These are phyloP conservation scores for Chaenodraco wilsoni DNA, from an alignment of 2,797 vertebrate species.

Conservation along the genomic window DNA sequence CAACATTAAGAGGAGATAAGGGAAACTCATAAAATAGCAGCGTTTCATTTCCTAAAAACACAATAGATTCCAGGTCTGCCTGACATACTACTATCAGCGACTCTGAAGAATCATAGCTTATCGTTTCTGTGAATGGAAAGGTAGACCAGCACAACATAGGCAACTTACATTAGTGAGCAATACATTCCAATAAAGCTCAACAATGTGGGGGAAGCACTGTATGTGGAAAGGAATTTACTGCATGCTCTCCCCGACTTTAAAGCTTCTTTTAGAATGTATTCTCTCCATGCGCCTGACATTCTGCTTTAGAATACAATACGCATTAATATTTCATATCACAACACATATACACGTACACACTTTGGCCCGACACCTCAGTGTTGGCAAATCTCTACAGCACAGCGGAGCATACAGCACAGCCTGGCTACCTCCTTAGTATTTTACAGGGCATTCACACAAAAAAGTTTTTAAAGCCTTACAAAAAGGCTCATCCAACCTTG, in stretches of 20 bases:
- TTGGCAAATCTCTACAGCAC: constrained; percentile 29
- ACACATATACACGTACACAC: constrained; percentile 42
- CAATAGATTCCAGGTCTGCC: constrained; percentile 55
- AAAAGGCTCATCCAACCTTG: background rate
- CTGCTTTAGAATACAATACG: constrained; percentile 54
- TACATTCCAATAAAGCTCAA: background rate
- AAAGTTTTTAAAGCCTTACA: background rate
- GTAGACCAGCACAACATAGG: constrained; percentile 12
- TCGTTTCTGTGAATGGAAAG: constrained; percentile 48
- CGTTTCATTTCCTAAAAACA: constrained; percentile 85
- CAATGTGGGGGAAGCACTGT: background rate
- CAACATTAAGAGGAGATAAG: constrained; percentile 78
- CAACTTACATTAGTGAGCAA: background rate
- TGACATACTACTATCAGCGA: constrained; percentile 59
- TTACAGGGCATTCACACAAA: constrained; percentile 19
- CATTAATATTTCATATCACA: constrained; percentile 73
- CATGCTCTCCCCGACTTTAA: constrained; percentile 16
- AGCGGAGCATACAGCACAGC: background rate
- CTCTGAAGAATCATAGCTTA: constrained; percentile 40
- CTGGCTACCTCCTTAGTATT: background rate
- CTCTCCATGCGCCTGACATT: constrained; percentile 48
- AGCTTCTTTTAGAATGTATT: constrained; percentile 23
- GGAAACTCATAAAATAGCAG: constrained; percentile 77
- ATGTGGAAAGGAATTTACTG: background rate
- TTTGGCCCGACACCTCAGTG: constrained; percentile 16